Conservation (phyloP, 2,888 invertebrate genomes). For the Pammene fasciana region DNA sequence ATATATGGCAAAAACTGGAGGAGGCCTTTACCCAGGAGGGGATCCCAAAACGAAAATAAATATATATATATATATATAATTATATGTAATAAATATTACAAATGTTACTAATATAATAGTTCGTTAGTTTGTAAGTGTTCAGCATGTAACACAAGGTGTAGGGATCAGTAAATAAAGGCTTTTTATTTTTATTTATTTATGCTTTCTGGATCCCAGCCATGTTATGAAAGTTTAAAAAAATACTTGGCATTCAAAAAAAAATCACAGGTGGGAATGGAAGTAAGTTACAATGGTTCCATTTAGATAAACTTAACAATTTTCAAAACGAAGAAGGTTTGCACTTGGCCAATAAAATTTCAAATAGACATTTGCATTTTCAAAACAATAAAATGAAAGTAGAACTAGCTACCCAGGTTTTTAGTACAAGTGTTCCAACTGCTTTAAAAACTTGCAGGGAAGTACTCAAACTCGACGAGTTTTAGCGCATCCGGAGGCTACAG, state of each 20-base stretch:
- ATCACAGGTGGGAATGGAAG: neutral
- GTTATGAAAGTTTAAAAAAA: neutral
- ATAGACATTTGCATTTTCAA: neutral
- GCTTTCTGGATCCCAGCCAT: too few relatives aligned
- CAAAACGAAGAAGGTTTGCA: neutral
- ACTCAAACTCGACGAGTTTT: neutral
- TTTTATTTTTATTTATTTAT: too few relatives aligned
- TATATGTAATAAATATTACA: too few relatives aligned
- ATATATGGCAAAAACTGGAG: too few relatives aligned
- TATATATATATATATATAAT: too few relatives aligned
- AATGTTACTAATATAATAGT: too few relatives aligned
- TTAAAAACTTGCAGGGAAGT: neutral
- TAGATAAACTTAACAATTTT: neutral
- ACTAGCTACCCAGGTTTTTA: neutral
- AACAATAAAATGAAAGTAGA: neutral
- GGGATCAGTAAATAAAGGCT: too few relatives aligned
- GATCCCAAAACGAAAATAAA: too few relatives aligned
- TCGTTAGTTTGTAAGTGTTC: too few relatives aligned
- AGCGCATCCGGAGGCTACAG: neutral
- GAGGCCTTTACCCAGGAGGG: too few relatives aligned
- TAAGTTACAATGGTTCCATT: neutral
- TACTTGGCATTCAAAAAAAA: too few relatives aligned
- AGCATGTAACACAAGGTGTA: too few relatives aligned
- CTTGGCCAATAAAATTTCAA: neutral
- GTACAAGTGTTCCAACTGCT: neutral